Percentiles rank a stretch among this genome's conserved stretches.
These are phyloP conservation scores for Tamandua tetradactyla DNA, from an alignment of 2,797 vertebrate species.

Conservation along the genomic window DNA sequence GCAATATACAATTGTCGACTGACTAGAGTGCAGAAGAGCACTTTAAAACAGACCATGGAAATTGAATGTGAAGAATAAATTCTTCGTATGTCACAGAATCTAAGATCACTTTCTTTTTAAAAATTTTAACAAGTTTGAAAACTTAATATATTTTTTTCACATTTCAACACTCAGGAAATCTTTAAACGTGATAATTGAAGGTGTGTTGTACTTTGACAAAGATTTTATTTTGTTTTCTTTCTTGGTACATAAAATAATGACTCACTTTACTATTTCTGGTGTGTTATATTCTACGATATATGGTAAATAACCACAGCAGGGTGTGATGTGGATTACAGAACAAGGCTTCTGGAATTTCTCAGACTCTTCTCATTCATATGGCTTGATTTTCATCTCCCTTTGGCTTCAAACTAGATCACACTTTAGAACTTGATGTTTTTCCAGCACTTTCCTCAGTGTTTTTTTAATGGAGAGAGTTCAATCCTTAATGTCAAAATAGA, in stretches of 20 bases:
- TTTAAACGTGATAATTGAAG: not conserved
- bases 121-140: conserved; percentile 20
- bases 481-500: conserved; percentile 29
- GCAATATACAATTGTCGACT: not conserved
- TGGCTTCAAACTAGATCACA: not conserved
- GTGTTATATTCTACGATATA: conserved; percentile 51
- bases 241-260: conserved; percentile 41
- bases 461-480: conserved; percentile 6
- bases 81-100: not conserved
- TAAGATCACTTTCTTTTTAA: not conserved
- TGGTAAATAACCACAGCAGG: conserved; percentile 31
- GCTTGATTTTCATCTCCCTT: not conserved
- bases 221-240: not conserved
- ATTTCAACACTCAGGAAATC: conserved; percentile 6
- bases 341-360: conserved; percentile 12
- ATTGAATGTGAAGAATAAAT: conserved; percentile 41
- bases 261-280: not conserved
- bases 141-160: not conserved
- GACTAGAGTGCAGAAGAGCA: not conserved
- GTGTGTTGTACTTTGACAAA: not conserved
- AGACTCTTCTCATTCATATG: not conserved
- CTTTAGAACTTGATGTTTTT: not conserved
- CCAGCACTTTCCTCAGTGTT: not conserved
- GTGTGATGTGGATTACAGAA: not conserved
- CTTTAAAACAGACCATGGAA: not conserved